Conservation (phyloP, 2,797 vertebrate genomes). For the Decapterus maruadsi region DNA sequence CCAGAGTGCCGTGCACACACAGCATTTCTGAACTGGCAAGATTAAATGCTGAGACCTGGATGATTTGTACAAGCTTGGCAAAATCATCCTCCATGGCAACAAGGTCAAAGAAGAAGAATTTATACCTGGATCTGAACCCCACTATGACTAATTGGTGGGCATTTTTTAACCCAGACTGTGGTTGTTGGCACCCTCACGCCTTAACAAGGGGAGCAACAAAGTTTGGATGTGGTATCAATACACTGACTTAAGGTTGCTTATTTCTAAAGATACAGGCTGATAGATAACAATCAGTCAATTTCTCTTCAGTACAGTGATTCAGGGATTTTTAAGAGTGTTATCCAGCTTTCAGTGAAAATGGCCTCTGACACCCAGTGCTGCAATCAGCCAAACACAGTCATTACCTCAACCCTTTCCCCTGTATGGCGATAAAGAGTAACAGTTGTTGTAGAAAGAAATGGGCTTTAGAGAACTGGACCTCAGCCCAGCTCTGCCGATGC, state of each 20-base stretch:
- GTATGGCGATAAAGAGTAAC: conserved; percentile 30
- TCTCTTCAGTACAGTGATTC: conserved; percentile 31
- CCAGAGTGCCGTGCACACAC: conserved; percentile 54
- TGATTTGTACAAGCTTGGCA: conserved; percentile 59
- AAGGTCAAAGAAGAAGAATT: conserved; percentile 60
- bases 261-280: conserved; percentile 29
- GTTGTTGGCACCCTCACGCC: conserved; percentile 19
- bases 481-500: conserved; percentile 62
- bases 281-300: conserved; percentile 30
- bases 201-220: not conserved
- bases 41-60: conserved; percentile 53
- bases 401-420: conserved; percentile 27
- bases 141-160: conserved; percentile 52
- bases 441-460: conserved; percentile 46
- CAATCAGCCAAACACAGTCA: conserved; percentile 35
- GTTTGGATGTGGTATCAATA: conserved; percentile 16
- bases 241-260: conserved; percentile 7
- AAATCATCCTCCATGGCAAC: conserved; percentile 55
- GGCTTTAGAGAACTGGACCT: conserved; percentile 63
- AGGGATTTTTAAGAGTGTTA: conserved; percentile 15
- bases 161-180: conserved; percentile 46
- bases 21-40: conserved; percentile 67
- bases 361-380: conserved; percentile 36
- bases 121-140: conserved; percentile 24
- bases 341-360: conserved; percentile 38